Conservation (phyloP, 2,797 vertebrate species). For the Argya squamiceps region DNA sequence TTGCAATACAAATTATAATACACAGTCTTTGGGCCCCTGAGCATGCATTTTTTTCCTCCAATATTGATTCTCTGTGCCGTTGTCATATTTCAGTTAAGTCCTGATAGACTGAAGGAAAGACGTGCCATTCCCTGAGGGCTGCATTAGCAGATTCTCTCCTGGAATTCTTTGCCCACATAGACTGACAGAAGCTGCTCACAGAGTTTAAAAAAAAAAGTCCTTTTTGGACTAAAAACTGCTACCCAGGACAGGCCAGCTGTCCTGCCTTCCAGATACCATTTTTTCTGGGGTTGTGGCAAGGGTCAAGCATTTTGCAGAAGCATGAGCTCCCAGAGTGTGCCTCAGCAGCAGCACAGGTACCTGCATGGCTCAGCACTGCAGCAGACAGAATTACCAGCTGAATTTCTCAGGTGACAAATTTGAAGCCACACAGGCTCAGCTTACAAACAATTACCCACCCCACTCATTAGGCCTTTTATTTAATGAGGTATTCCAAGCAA, state of each 20-base stretch:
- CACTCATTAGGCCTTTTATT: background rate
- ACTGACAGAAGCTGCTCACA: background rate
- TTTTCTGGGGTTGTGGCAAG: background rate
- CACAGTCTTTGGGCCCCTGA: background rate
- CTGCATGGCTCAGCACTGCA: background rate
- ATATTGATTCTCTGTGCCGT: background rate
- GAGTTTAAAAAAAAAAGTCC: background rate
- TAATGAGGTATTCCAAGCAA: background rate
- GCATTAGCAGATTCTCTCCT: background rate
- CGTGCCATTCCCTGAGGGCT: background rate
- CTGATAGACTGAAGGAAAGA: background rate
- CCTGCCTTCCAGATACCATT: background rate
- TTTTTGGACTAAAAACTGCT: background rate
- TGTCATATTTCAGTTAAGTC: background rate
- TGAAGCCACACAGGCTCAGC: background rate
- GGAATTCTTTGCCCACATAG: background rate
- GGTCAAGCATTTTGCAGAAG: background rate
- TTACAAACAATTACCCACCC: background rate
- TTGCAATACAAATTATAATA: background rate
- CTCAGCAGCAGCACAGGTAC: background rate
- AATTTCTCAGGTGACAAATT: background rate
- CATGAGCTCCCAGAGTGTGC: fast-evolving
- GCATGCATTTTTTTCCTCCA: background rate
- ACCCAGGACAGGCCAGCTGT: background rate
- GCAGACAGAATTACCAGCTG: background rate